These are phyloP conservation scores for Corvus moneduloides DNA, from an alignment of 2,113 vertebrate species.

Conservation along the genomic window DNA sequence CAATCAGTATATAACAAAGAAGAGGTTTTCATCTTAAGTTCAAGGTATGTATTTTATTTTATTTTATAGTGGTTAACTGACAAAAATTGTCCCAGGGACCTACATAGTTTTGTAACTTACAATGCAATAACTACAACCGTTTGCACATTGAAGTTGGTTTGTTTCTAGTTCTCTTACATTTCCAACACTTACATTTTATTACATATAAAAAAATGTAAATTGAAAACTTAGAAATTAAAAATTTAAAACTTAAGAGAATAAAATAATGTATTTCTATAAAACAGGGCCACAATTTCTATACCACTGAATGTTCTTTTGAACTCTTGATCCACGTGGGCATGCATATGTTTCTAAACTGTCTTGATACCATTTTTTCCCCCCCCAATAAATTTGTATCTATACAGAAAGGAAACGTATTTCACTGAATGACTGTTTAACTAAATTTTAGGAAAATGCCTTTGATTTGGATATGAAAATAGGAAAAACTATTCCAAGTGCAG, in stretches of 20 bases:
- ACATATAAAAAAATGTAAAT: constrained; percentile 30
- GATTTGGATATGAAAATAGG: constrained; percentile 15
- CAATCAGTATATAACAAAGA: not conserved
- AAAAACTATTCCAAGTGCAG: constrained; percentile 24
- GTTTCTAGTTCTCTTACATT: constrained; percentile 23
- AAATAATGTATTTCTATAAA: constrained; percentile 50
- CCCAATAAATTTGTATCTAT: not conserved
- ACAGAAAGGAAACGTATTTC: constrained; percentile 32
- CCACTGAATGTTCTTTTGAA: not conserved
- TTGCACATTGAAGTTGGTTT: constrained; percentile 7
- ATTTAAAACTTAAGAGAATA: constrained; percentile 40
- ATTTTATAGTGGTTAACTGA: constrained; percentile 27
- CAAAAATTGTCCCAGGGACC: constrained; percentile 1
- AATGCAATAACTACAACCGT: constrained; percentile 21
- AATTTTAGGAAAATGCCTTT: constrained; percentile 20
- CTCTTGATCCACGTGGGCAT: not conserved
- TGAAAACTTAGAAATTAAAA: constrained; percentile 21
- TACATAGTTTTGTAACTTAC: constrained; percentile 29
- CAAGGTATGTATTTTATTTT: constrained; percentile 25
- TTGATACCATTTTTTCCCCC: not conserved
- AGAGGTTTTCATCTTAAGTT: constrained; percentile 10
- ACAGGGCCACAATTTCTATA: not conserved
- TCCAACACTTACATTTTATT: not conserved
- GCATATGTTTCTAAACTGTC: not conserved
- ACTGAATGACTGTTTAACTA: not conserved